Evolutionary conservation across 30 jellyfish, hydroid and myxozoan genomes (phyloP).

Genomic region (Sanderia malayensis): DNA sequence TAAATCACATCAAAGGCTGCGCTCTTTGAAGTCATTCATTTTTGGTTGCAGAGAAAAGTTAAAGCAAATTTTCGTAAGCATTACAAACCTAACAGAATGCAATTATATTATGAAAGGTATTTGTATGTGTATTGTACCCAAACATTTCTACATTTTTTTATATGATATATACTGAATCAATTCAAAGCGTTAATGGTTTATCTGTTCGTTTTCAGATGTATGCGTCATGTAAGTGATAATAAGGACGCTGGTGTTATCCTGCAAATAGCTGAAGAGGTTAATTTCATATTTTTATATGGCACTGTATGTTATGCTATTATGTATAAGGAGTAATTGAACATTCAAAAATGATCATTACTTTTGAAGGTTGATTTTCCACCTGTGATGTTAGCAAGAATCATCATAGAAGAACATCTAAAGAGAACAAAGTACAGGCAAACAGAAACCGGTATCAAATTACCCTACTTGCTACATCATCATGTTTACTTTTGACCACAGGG

Average conservation of each 20-base stretch:
- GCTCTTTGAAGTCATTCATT: too few species aligned
- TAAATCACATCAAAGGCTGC: too few species aligned
- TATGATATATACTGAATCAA: too few species aligned
- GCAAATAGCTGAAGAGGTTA: constrained; percentile 50
- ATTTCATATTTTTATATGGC: too few species aligned
- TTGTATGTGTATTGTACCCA: not conserved
- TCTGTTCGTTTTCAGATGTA: constrained; percentile 27
- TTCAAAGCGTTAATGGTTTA: not conserved
- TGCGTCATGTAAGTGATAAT: constrained; percentile 16
- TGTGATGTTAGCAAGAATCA: constrained; percentile 69
- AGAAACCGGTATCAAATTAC: too few species aligned
- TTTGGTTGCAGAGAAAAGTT: constrained; percentile 50
- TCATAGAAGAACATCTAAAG: constrained; percentile 55
- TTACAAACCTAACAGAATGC: constrained; percentile 26
- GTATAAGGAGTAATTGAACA: too few species aligned
- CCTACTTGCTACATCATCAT: too few species aligned
- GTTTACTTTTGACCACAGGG: too few species aligned
- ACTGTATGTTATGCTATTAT: too few species aligned
- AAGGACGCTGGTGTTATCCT: constrained; percentile 18
- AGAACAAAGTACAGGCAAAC: constrained; percentile 31
- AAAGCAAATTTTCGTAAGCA: constrained; percentile 28
- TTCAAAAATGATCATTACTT: too few species aligned
- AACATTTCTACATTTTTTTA: too few species aligned
- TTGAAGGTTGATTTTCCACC: constrained; percentile 91
- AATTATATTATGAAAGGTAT: constrained; percentile 48